These are phyloP conservation scores for Nyctibius grandis DNA, from an alignment of 2,797 vertebrate genomes.

Conservation along the genomic window DNA sequence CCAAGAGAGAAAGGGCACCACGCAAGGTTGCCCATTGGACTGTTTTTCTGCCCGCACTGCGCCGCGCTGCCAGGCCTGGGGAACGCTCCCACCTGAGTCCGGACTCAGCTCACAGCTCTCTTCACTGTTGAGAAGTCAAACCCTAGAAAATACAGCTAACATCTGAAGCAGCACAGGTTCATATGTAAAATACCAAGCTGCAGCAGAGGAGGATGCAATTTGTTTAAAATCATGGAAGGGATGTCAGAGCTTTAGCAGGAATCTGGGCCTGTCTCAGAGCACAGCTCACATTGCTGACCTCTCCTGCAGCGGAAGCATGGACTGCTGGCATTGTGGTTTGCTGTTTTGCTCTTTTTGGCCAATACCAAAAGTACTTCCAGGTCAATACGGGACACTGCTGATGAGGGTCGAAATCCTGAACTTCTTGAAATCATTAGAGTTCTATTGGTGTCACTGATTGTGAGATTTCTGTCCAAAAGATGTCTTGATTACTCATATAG, in stretches of 20 bases:
- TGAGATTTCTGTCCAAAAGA: not conserved
- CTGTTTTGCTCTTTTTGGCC: not conserved
- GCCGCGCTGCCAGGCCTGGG: not conserved
- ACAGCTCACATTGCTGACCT: not conserved
- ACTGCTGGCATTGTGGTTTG: not conserved
- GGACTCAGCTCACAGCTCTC: not conserved
- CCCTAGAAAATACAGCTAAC: not conserved
- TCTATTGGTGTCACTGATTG: not conserved
- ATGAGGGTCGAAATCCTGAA: not conserved
- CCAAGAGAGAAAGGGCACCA: not conserved
- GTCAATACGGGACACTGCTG: not conserved
- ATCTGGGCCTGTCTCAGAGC: no score
- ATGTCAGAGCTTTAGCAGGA: not conserved
- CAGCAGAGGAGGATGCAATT: not conserved
- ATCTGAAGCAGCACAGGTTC: not conserved
- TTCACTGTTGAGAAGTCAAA: not conserved
- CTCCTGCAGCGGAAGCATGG: not conserved
- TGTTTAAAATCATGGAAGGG: not conserved
- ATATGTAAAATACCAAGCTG: not conserved
- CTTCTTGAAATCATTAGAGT: not conserved
- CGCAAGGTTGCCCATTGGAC: accelerated
- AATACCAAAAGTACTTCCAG: not conserved
- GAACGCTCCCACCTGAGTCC: not conserved
- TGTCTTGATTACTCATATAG: not conserved
- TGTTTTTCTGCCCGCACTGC: accelerated